Conservation (phyloP, 1,140 invertebrate species). For the Pogonus chalceus region DNA sequence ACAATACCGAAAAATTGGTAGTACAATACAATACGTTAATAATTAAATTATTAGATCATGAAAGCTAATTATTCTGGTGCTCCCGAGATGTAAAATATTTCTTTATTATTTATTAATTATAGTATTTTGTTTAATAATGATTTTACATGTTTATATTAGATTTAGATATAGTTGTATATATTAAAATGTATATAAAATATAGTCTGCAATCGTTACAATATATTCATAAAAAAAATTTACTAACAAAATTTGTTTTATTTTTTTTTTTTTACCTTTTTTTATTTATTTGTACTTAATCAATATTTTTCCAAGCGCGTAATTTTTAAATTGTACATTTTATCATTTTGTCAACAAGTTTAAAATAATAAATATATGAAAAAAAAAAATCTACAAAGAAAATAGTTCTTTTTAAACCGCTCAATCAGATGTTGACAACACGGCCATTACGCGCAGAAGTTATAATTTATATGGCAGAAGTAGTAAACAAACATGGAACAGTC, state of each 20-base stretch:
- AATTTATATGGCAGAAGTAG: too few relatives aligned
- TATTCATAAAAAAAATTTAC: not conserved
- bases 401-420: too few relatives aligned
- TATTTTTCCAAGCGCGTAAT: too few relatives aligned
- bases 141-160: not conserved
- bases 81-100: not conserved
- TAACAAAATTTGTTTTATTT: not conserved
- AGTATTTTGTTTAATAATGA: not conserved
- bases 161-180: not conserved
- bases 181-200: slow-evolving; percentile 1
- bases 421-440: too few relatives aligned
- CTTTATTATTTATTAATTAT: not conserved
- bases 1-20: not conserved
- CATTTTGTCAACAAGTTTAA: too few relatives aligned
- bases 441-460: too few relatives aligned
- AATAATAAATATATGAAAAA: too few relatives aligned
- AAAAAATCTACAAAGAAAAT: too few relatives aligned
- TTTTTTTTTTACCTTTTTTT: too few relatives aligned
- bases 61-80: not conserved
- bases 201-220: not conserved
- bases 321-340: too few relatives aligned
- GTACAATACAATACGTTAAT: not conserved
- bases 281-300: too few relatives aligned
- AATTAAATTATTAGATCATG: not conserved
- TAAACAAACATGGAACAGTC: too few relatives aligned